Base-by-base conservation (phyloP, 30 jellyfish, hydroid and myxozoan genomes). In the Rhopilema esculentum region DNA sequence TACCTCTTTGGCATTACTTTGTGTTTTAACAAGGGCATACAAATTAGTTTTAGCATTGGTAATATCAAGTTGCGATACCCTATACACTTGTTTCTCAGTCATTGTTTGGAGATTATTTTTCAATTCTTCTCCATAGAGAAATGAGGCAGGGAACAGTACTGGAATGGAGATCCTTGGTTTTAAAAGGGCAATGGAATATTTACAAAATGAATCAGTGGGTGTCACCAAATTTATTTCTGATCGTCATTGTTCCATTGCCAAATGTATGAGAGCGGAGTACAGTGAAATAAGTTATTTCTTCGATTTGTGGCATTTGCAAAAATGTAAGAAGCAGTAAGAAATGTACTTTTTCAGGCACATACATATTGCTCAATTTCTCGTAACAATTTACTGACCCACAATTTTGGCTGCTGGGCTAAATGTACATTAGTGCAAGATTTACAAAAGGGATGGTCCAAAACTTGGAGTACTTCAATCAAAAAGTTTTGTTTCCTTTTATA, bases 151-250 rank as follows among this genome's bases (percentile, higher is more conserved):
- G 33, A 21, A 31, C 22, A 70, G 81, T 20, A 70, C 29, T 20
- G 57, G 53, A 6, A 70, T 70, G 81, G 81, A 22, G 81, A 21
- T 70, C 81, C 33, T 4, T 70, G 81, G 81, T 22, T 70, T 70
- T 48, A 70, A 70, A 70, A 70, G 33, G 33, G 33, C 27, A 21
- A 21, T 22, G 81, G 27, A 32, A 1, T 70, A 21, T 70, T 61
- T 70, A 2, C 33, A 21, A 0, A 61, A 8, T 70, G 22, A 70
- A 48, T 23, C 29, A 21, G 52, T 70, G 81, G 0, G 26, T 8
- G 33, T 70, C 81, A 70, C 81, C 81, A 70, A 70, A 48, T 70
- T 70, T 70, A 48, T 70, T 25, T 70, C 81, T 70, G 81, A 70
- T 8, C 81, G 81, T 32, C 81, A 70, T 70, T 31, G 29, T 31